Base-by-base conservation (phyloP, 2,113 vertebrate species). In the Helogale parvula region DNA sequence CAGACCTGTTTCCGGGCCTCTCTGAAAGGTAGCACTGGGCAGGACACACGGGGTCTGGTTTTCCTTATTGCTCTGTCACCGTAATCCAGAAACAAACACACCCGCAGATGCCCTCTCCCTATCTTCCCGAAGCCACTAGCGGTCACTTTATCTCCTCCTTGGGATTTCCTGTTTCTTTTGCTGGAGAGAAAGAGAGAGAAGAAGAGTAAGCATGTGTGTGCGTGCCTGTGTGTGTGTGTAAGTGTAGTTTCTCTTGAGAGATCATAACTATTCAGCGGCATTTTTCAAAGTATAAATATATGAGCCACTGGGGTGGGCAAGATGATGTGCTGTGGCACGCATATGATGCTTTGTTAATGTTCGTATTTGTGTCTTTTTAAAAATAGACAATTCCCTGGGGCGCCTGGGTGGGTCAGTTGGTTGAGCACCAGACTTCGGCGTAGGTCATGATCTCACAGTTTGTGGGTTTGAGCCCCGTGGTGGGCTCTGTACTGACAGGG, bases 81-180 rank as follows among this genome's bases (percentile, higher is more conserved):
- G 74, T 93, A 98, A 98, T 97, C 98, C 97, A 97, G 96, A 97
- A 97, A 85, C 77, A 98, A 97, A 98, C 97, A 97, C 25, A 66
- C 90, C 94, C 97, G 69, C n/a, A 8, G 84, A 80, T 82, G 90
- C 95, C 96, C 96, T 90, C 74, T 65, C 27, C 0, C 21, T 76
- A 84, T 76, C 94, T 94, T 80, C 90, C 93, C 87, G 38, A 93
- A 88, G 81, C 76, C 71, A 27, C 76, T 72, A 33, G 79, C 80
- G 8, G 16, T 23, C 8, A 25, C 88, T 90, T 97, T 97, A 97
- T 97, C 95, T 93, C 80, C 81, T 96, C 47, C 79, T 68, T 15
- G 66, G 84, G 94, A 94, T 94, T 98, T 98, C 97, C 98, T 97
- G 97, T 80, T 3, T 7, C 83, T 65, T 35, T 66, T n/a, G 54